Evolutionary conservation across 1,140 invertebrate genomes (phyloP), one percentile per base, ranked within the genome.

Genomic region (Artemia franciscana): DNA sequence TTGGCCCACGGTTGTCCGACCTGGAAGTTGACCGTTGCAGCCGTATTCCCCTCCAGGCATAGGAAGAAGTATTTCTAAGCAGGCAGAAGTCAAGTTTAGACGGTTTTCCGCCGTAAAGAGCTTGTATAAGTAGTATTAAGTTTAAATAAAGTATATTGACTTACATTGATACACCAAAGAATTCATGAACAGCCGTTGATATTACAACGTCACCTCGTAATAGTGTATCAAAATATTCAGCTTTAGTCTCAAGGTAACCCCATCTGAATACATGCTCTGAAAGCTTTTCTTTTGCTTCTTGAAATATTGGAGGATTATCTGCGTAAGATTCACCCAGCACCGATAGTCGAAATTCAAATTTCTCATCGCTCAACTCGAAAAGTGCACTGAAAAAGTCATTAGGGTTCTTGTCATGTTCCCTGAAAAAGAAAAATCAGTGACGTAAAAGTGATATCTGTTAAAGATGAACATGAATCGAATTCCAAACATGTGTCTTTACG

Each of bases 341-440:
- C n/a, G 80, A 80, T 7, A 84, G 68, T 57, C 73, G 67, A 68
- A 86, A 86, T 27, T 76, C 67, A 26, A 74, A 70, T 18, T 76
- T 72, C 26, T 78, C 70, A 24, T 78, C 74, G 30, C 78, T 73
- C n/a, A 86, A 69, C 62, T 71, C 67, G 61, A 74, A 72, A 2
- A 85, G 66, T 3, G 78, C 75, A 5, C 77, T 68, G 60, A 84
- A 81, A 68, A 86, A 80, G 23, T 76, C 68, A 26, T 81, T 76
- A 7, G 84, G 84, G 71, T 81, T 78, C 72, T 86, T 86, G 69
- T 87, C 84, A 72, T 85, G 84, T 71, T 87, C 84, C 84, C 77
- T 78, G 63, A 57, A 68, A 68, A 62, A 58, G 64, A 60, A 60
- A 61, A 59, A 51, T 24, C 18, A n/a, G n/a, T n/a, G n/a, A n/a